phyloP scores from a whole-genome alignment of 2,113 vertebrate genomes.

The Cephalopholis sonnerati region DNA sequence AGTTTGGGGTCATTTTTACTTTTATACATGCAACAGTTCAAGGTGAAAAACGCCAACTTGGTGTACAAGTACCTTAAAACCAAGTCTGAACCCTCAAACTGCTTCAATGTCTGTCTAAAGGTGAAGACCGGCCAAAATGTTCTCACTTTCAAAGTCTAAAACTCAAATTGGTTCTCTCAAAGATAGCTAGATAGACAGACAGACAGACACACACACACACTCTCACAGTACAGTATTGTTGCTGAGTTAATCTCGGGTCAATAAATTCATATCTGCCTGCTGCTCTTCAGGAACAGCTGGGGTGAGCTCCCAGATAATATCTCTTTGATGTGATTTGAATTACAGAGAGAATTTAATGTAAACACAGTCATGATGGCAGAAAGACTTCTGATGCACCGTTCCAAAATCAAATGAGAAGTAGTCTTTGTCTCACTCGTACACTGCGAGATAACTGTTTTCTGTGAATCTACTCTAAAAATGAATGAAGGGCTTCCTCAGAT shows the following conservation, averaged over 20 bases:
- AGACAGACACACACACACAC: background rate
- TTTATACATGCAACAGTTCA: no score
- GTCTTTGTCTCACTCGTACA: background rate
- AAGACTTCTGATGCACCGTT: background rate
- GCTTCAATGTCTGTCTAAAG: no score
- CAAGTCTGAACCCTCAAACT: no score
- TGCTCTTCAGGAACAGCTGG: background rate
- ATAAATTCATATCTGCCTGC: background rate
- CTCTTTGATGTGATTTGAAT: background rate
- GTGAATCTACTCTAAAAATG: background rate
- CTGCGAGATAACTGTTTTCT: background rate
- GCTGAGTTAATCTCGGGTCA: slow-evolving; percentile 2
- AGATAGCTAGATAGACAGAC: no score
- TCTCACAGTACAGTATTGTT: no score
- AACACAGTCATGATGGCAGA: background rate
- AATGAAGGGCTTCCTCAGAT: background rate
- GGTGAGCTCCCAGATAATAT: background rate
- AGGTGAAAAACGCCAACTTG: no score
- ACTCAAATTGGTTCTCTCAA: no score
- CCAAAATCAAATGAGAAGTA: no score
- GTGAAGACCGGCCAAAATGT: no score
- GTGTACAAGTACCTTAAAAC: no score
- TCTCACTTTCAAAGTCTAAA: no score
- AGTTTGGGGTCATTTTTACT: no score
- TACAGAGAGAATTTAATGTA: background rate